These are phyloP conservation scores for Fragum sueziense DNA, from an alignment of 2,888 invertebrate species.

Conservation along the genomic window DNA sequence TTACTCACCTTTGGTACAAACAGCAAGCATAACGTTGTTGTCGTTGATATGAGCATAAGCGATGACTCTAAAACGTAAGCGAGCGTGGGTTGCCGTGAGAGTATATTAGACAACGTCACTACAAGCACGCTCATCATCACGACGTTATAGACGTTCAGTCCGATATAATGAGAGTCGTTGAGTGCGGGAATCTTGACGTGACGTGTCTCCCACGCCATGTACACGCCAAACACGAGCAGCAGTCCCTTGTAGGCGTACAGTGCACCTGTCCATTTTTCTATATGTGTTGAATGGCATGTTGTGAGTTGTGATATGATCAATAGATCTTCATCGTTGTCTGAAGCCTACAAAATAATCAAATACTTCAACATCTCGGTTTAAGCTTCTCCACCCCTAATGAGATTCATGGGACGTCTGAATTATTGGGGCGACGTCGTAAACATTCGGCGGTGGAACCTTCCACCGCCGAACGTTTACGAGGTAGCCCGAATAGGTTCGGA, in stretches of 20 bases:
- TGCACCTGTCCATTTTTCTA: conserved; percentile 94
- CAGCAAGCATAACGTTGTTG: conserved; percentile 91
- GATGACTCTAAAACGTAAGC: conserved; percentile 87
- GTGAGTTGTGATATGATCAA: conserved; percentile 87
- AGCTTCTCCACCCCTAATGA: too few species aligned
- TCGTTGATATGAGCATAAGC: conserved; percentile 92
- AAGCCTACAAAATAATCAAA: conserved; percentile 64
- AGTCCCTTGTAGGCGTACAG: conserved; percentile 95
- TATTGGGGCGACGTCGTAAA: too few species aligned
- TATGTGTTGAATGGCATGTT: conserved; percentile 93
- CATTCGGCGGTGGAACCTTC: too few species aligned
- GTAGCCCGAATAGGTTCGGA: too few species aligned
- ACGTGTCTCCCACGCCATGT: conserved; percentile 97
- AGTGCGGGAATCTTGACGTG: conserved; percentile 93
- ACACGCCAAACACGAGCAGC: conserved; percentile 93
- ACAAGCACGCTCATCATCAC: conserved; percentile 94
- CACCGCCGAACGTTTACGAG: too few species aligned
- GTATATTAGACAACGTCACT: conserved; percentile 93
- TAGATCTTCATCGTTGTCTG: conserved; percentile 77
- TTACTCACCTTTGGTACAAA: conserved; percentile 90
- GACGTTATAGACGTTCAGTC: conserved; percentile 94
- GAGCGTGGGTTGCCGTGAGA: conserved; percentile 86
- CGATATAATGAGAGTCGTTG: conserved; percentile 97
- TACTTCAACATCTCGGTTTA: too few species aligned
- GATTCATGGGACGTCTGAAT: too few species aligned